A percentile compares a stretch with the other conserved stretches of the same genome.
Evolutionary conservation across 2,888 invertebrate species (phyloP).

Genomic region (Andricus quercusramuli): DNA sequence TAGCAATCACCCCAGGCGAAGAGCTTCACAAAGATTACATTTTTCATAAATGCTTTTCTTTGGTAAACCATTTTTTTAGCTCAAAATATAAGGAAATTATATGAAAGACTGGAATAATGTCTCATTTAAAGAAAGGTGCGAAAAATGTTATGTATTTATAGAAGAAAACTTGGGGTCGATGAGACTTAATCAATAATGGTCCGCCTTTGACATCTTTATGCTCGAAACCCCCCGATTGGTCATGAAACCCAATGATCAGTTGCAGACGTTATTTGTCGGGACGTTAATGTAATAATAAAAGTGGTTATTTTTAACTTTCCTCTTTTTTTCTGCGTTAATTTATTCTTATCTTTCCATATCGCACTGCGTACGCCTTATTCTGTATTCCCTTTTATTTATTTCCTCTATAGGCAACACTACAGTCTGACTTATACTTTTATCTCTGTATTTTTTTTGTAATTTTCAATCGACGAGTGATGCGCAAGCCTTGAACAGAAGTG

Average conservation of each 20-base stretch:
- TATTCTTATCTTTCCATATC: neutral
- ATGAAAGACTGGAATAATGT: neutral
- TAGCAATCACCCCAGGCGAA: too few species aligned
- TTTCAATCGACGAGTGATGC: slow-evolving; percentile 47
- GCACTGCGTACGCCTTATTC: neutral
- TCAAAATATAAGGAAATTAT: neutral
- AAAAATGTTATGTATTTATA: slow-evolving; percentile 10
- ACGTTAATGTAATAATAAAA: neutral
- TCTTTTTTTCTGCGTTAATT: neutral
- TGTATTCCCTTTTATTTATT: slow-evolving; percentile 7
- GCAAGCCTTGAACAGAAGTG: slow-evolving; percentile 55
- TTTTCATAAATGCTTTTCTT: too few species aligned
- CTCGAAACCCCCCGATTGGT: neutral
- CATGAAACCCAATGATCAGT: neutral
- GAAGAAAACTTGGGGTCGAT: neutral
- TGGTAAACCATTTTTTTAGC: neutral
- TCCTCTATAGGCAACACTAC: neutral
- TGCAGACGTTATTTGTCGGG: neutral
- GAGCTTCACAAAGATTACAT: too few species aligned
- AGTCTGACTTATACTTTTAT: slow-evolving; percentile 7
- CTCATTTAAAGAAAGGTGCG: neutral
- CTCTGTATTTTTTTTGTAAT: slow-evolving; percentile 42
- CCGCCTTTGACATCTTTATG: slow-evolving; percentile 31
- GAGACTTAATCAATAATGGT: slow-evolving; percentile 25
- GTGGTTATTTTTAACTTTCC: neutral